Conservation (phyloP, 2,888 invertebrate genomes). For the Stenodema calcarata region DNA sequence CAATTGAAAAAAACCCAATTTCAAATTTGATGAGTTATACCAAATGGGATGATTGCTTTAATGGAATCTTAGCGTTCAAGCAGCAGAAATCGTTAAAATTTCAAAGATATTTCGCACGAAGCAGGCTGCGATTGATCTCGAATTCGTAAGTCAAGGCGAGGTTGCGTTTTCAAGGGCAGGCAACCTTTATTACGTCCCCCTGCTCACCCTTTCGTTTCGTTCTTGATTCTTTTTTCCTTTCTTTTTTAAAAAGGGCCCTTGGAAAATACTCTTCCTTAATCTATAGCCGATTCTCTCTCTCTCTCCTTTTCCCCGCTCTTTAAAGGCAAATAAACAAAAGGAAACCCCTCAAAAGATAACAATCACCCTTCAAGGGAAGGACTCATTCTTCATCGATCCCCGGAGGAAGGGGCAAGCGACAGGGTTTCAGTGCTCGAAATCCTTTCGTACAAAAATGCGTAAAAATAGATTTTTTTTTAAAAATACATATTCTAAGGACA, state of each 20-base stretch:
- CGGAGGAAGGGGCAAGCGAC: neutral
- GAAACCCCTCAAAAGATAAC: constrained; percentile 34
- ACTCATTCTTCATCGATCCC: constrained; percentile 20
- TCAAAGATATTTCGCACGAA: too few relatives aligned
- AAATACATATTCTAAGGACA: too few relatives aligned
- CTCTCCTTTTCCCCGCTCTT: neutral
- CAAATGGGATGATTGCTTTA: too few relatives aligned
- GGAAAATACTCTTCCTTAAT: constrained; percentile 26
- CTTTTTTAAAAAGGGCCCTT: neutral
- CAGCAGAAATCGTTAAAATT: too few relatives aligned
- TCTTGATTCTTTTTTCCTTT: neutral
- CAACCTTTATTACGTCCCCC: constrained; percentile 15
- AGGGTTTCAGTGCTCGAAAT: too few relatives aligned
- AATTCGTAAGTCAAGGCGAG: neutral
- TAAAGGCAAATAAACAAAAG: constrained; percentile 23
- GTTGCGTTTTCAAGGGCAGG: neutral
- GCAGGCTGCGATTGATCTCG: neutral
- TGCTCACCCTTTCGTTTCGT: neutral
- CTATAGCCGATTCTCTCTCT: neutral
- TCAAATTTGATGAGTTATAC: too few relatives aligned
- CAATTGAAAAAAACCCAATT: too few relatives aligned
- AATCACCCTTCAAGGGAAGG: constrained; percentile 27
- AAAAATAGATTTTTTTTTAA: too few relatives aligned
- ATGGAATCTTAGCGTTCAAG: too few relatives aligned
- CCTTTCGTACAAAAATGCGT: too few relatives aligned